Base-by-base conservation (phyloP, 2,797 vertebrate species). In the Falco naumanni region DNA sequence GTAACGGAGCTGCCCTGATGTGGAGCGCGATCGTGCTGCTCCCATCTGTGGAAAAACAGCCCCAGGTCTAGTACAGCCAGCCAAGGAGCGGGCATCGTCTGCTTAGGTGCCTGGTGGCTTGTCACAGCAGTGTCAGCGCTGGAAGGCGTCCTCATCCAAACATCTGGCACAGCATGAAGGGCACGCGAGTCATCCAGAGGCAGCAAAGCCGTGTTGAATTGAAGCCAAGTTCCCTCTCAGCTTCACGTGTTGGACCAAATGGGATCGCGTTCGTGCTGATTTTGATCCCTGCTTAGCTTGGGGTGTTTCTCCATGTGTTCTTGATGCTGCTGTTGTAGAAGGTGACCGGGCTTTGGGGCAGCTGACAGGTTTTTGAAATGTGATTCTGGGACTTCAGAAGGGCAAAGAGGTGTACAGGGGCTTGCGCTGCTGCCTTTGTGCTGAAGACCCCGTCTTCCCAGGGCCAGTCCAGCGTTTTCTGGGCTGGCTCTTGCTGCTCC, bases 261-360 rank as follows among this genome's bases (percentile, higher is more conserved):
- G 29, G 45, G 71, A 19, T 54, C 0, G 3, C 3, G 3, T 33
- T 81, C 15, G 0, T 1, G 2, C 41, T 4, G 9, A 1, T 20
- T 70, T 18, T 54, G 47, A 15, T 54, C 50, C n/a, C 51, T 61
- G 51, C 29, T 22, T 11, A 28, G 65, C 47, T 41, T 17, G 7
- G 31, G 56, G 16, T 43, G 37, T 39, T 60, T 33, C 31, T 57
- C 53, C 6, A 0, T 5, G 14, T 29, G 47, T 26, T 56, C 43
- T 19, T 17, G 70, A 3, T 37, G 68, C 41, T 43, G 84, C 63
- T 54, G 21, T 8, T 37, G 8, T 5, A 16, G 79, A 56, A 76
- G 68, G 31, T 69, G 69, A 34, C 21, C 3, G 4, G 68, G 50
- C 34, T 71, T 71, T 51, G 75, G 24, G 48, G 37, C 54, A 14